Evolutionary conservation across 1,140 invertebrate species (phyloP).

Genomic region (Palaemon carinicauda): DNA sequence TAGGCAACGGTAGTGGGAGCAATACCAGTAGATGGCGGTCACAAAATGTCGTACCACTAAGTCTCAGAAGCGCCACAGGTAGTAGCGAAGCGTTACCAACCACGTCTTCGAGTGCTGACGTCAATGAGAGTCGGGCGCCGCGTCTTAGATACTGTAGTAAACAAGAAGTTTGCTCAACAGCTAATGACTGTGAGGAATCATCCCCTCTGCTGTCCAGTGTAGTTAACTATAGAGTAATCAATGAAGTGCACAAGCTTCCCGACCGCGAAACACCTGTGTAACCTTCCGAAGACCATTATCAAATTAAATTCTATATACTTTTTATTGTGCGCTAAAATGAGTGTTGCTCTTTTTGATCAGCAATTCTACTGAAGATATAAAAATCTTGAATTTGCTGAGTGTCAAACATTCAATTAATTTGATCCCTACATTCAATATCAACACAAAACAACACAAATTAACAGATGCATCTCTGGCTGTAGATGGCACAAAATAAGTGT

Average conservation of each 20-base stretch:
- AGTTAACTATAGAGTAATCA: conserved; percentile 35
- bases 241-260: conserved; percentile 21
- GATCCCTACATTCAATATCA: too few relatives aligned
- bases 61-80: neutral
- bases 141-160: conserved; percentile 26
- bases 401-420: too few relatives aligned
- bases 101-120: neutral
- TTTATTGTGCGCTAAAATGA: too few relatives aligned
- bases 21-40: conserved; percentile 9
- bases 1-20: neutral
- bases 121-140: neutral
- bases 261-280: conserved; percentile 42
- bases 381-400: neutral
- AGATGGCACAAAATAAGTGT: too few relatives aligned
- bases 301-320: too few relatives aligned
- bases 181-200: conserved; percentile 35
- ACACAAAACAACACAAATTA: too few relatives aligned
- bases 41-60: neutral
- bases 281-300: neutral
- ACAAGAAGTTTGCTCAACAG: neutral
- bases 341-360: neutral
- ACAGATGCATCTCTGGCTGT: too few relatives aligned
- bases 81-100: neutral
- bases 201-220: conserved; percentile 34
- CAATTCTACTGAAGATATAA: neutral